Conservation (phyloP, 2,888 invertebrate species). For the Calameuta pallipes region DNA sequence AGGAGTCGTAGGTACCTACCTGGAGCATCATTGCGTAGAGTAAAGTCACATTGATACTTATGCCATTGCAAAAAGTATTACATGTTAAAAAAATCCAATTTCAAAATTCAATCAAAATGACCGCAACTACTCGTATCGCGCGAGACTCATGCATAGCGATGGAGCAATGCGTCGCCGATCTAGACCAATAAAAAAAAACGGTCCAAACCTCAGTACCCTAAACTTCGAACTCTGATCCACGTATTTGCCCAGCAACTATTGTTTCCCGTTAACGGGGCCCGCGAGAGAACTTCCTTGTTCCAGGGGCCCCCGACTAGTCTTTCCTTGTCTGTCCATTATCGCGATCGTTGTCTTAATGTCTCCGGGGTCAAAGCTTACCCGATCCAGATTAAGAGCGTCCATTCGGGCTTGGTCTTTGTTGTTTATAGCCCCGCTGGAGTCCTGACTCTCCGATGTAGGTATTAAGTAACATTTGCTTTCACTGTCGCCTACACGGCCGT, state of each 20-base stretch:
- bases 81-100: not conserved
- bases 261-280: not conserved
- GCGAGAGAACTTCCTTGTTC: not conserved
- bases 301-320: not conserved
- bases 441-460: constrained; percentile 42
- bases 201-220: not conserved
- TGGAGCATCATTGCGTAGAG: not conserved
- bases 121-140: rapidly evolving
- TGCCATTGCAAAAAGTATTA: not conserved
- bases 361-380: constrained; percentile 17
- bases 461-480: constrained; percentile 59
- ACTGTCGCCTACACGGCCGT: constrained; percentile 57
- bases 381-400: constrained; percentile 12
- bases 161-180: not conserved
- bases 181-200: too few species aligned
- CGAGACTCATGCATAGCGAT: not conserved
- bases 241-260: not conserved
- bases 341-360: constrained; percentile 18
- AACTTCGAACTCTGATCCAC: not conserved
- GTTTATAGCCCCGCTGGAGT: constrained; percentile 30
- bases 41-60: not conserved
- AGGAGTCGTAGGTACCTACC: not conserved
- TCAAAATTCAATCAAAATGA: not conserved
- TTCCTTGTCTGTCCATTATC: constrained; percentile 5
- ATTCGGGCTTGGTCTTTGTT: constrained; percentile 42